A percentile compares a stretch with the other conserved stretches of the same genome.
phyloP scores from a whole-genome alignment of 2,797 vertebrate species.

The Hippoglossus hippoglossus region DNA sequence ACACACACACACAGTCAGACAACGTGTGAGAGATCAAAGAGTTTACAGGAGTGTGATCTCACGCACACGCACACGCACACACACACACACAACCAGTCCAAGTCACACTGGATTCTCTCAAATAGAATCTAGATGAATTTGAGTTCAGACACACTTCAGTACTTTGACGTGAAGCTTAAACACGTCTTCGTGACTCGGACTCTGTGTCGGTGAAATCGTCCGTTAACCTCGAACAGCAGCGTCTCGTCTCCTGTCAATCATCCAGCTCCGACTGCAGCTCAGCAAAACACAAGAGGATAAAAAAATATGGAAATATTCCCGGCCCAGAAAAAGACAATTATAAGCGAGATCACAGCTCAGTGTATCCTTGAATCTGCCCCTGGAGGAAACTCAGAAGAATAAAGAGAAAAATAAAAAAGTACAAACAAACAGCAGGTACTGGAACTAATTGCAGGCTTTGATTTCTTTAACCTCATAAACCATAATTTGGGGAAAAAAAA shows the following conservation, averaged over 20 bases:
- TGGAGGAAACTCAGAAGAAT: no score
- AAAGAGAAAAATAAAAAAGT: neutral
- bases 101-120: no score
- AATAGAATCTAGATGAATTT: no score
- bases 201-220: no score
- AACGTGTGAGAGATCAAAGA: constrained; percentile 46
- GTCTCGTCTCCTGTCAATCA: no score
- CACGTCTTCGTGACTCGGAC: no score
- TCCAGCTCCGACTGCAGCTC: no score
- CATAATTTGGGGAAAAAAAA: neutral
- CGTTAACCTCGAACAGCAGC: no score
- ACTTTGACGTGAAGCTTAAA: no score
- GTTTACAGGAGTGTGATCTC: constrained; percentile 32
- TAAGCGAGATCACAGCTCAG: neutral
- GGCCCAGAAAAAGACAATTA: neutral
- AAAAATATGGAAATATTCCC: no score
- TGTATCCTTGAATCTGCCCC: neutral
- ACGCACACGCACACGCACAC: constrained; percentile 27
- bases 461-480: constrained; percentile 21
- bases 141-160: no score
- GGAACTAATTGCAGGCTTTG: constrained; percentile 27
- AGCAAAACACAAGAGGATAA: no score
- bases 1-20: constrained; percentile 17
- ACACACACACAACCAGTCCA: neutral
- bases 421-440: neutral